A percentile compares a stretch with the other conserved stretches of the same genome.
These are phyloP conservation scores for Hesperophylax magnus DNA, from an alignment of 1,140 invertebrate genomes.

Conservation along the genomic window DNA sequence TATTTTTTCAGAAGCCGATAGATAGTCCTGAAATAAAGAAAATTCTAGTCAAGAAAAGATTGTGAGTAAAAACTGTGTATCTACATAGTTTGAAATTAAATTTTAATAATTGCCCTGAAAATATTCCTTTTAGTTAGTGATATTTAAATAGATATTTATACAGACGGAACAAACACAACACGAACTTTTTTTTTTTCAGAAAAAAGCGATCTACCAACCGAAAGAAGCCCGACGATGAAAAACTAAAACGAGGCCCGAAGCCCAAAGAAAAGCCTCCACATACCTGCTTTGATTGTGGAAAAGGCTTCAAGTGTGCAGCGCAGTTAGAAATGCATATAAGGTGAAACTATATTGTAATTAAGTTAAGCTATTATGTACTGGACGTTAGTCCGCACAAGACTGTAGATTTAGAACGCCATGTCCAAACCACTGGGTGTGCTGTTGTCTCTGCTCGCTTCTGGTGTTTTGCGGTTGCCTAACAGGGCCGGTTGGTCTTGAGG, in stretches of 20 bases:
- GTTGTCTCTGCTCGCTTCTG: too few relatives aligned
- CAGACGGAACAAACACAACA: too few relatives aligned
- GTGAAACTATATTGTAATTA: conserved; percentile 53
- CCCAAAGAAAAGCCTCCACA: conserved; percentile 72
- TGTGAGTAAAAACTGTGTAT: conserved; percentile 33
- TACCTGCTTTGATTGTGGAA: conserved; percentile 72
- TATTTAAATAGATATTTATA: too few relatives aligned
- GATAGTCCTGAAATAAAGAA: conserved; percentile 43
- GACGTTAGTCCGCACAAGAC: too few relatives aligned
- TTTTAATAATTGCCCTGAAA: too few relatives aligned
- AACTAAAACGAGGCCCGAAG: conserved; percentile 73
- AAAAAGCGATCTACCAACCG: conserved; percentile 64
- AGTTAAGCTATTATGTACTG: too few relatives aligned
- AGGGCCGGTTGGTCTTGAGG: too few relatives aligned
- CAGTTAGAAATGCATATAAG: conserved; percentile 73
- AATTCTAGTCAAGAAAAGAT: conserved; percentile 46
- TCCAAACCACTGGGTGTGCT: too few relatives aligned
- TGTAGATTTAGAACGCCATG: too few relatives aligned
- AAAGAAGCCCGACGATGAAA: conserved; percentile 71
- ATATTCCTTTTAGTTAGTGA: too few relatives aligned
- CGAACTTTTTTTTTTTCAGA: neutral
- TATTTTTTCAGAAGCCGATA: conserved; percentile 45
- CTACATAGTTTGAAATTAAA: too few relatives aligned
- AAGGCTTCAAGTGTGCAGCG: conserved; percentile 73
- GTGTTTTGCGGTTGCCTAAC: too few relatives aligned